These are phyloP conservation scores for Napeogenes inachia DNA, from an alignment of 2,888 invertebrate species.

Conservation along the genomic window DNA sequence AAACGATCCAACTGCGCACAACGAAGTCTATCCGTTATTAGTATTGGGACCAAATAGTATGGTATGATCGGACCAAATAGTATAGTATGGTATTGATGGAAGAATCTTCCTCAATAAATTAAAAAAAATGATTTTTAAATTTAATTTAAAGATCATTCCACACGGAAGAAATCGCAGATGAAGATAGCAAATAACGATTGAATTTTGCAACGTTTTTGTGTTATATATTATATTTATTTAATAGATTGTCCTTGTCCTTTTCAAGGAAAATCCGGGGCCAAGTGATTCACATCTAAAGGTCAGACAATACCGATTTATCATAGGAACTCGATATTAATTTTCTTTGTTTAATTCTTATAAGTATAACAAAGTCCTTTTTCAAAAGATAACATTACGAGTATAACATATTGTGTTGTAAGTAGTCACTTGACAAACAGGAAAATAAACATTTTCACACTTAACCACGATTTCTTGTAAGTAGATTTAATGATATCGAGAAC, in stretches of 20 bases:
- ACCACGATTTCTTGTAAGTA: constrained; percentile 24
- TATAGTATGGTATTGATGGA: constrained; percentile 3
- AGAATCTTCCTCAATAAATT: not conserved
- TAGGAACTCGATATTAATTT: not conserved
- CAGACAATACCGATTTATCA: constrained; percentile 21
- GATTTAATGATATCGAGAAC: constrained; percentile 23
- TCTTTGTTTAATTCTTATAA: too few species aligned
- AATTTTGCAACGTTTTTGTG: not conserved
- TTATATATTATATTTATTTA: constrained; percentile 1
- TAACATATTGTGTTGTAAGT: too few species aligned
- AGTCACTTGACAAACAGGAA: constrained; percentile 23
- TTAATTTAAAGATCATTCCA: not conserved
- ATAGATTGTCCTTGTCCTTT: constrained; percentile 16
- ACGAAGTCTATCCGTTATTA: constrained; percentile 45
- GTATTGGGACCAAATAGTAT: constrained; percentile 44
- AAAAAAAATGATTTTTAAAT: not conserved
- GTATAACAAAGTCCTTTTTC: too few species aligned
- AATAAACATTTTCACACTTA: constrained; percentile 27
- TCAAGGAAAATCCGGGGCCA: constrained; percentile 22
- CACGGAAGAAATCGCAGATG: not conserved
- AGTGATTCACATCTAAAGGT: constrained; percentile 20
- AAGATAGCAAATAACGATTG: too few species aligned
- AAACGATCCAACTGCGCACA: constrained; percentile 50
- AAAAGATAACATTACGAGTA: too few species aligned
- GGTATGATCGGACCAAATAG: constrained; percentile 36